Evolutionary conservation across 2,888 invertebrate genomes (phyloP).

Genomic region (Melipona beecheii): DNA sequence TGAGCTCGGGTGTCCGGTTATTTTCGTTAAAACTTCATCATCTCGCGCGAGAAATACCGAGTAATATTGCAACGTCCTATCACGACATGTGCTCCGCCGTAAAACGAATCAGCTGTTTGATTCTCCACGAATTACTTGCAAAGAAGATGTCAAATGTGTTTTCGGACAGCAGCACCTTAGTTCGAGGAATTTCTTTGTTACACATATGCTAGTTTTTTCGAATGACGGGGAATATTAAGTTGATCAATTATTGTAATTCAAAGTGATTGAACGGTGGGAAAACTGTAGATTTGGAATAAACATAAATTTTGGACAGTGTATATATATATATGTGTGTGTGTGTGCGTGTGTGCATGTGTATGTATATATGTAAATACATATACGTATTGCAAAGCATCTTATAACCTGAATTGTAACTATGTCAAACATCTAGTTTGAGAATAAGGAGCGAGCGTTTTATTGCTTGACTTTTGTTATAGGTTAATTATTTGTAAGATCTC

Average conservation of each 20-base stretch:
- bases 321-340: neutral
- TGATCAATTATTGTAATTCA: neutral
- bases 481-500: neutral
- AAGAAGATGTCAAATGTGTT: conserved; percentile 34
- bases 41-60: conserved; percentile 40
- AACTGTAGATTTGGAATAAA: neutral
- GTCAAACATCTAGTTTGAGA: neutral
- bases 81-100: conserved; percentile 78
- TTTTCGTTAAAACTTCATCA: conserved; percentile 55
- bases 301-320: neutral
- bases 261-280: neutral
- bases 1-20: neutral
- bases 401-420: neutral
- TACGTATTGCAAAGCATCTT: neutral
- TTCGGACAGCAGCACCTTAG: conserved; percentile 20
- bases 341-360: neutral
- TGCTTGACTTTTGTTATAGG: neutral
- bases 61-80: conserved; percentile 70
- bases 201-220: neutral
- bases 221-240: neutral
- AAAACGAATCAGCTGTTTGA: conserved; percentile 80
- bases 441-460: neutral
- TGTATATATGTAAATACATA: neutral
- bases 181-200: neutral
- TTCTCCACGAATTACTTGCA: conserved; percentile 50